phyloP scores from a whole-genome alignment of 2,888 invertebrate species.

The Eurois occulta region DNA sequence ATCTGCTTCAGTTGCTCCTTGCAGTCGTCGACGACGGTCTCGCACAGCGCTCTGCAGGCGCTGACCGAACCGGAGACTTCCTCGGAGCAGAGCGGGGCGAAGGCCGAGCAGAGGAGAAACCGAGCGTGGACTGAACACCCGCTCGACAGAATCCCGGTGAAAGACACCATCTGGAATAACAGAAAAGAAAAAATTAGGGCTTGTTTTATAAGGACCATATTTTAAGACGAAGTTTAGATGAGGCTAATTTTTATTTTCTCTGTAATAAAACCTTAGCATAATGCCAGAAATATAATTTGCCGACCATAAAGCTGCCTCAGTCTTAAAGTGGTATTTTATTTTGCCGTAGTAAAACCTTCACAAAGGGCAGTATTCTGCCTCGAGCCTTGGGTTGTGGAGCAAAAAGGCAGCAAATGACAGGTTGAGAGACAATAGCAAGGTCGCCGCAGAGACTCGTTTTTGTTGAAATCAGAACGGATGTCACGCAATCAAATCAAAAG shows the following conservation, averaged over 20 bases:
- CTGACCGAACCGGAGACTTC: constrained; percentile 96
- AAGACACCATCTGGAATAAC: constrained; percentile 92
- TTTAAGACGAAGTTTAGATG: not conserved
- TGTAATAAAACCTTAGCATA: constrained; percentile 4
- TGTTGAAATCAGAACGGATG: constrained; percentile 75
- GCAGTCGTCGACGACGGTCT: constrained; percentile 94
- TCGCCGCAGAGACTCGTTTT: constrained; percentile 77
- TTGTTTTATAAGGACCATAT: not conserved
- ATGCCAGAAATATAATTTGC: constrained; percentile 27
- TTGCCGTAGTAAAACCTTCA: constrained; percentile 49
- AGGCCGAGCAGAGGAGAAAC: constrained; percentile 97
- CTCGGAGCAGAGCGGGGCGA: constrained; percentile 97
- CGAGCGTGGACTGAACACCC: constrained; percentile 95
- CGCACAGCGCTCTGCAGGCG: constrained; percentile 96
- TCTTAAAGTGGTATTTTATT: constrained; percentile 52
- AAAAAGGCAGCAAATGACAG: constrained; percentile 68
- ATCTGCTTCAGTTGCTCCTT: constrained; percentile 92
- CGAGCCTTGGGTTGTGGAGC: constrained; percentile 37
- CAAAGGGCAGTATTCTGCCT: constrained; percentile 65
- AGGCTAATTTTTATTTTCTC: not conserved
- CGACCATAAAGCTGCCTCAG: constrained; percentile 25
- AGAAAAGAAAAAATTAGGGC: constrained; percentile 70
- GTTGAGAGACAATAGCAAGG: constrained; percentile 80
- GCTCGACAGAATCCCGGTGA: constrained; percentile 93
- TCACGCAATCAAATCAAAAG: constrained; percentile 70